Conservation (phyloP, 2,888 invertebrate species). For the Spisula subtruncata region DNA sequence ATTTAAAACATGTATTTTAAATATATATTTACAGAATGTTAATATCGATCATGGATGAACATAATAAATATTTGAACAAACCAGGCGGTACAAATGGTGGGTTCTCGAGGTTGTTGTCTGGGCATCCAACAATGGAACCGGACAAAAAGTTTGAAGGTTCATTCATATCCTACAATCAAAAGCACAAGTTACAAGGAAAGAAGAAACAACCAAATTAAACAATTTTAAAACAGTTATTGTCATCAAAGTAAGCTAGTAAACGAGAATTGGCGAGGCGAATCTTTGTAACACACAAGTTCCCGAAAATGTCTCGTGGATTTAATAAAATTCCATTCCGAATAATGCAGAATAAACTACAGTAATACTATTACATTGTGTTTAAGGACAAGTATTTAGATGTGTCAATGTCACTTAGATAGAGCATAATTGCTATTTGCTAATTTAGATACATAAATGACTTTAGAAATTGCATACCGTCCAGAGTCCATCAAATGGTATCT, state of each 20-base stretch:
- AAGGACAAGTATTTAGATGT: not conserved
- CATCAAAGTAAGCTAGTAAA: no score
- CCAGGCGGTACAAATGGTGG: constrained; percentile 81
- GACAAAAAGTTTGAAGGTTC: constrained; percentile 86
- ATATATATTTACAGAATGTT: no score
- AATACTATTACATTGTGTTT: not conserved
- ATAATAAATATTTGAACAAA: not conserved
- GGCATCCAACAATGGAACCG: constrained; percentile 84
- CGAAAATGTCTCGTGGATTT: not conserved
- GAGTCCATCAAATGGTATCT: constrained; percentile 82
- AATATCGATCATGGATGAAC: no score
- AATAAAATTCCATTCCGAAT: not conserved
- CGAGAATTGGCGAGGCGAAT: no score
- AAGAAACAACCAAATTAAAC: not conserved
- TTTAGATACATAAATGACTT: not conserved
- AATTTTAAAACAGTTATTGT: no score
- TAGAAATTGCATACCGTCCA: constrained; percentile 79
- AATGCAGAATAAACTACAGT: not conserved
- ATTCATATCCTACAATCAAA: constrained; percentile 86
- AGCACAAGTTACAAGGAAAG: not conserved
- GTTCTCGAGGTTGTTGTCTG: constrained; percentile 78
- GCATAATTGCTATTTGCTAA: not conserved
- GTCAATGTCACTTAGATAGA: not conserved
- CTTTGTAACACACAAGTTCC: no score
- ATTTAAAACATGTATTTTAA: no score